Conservation (phyloP, 2,113 vertebrate genomes). For the Nymphicus hollandicus region DNA sequence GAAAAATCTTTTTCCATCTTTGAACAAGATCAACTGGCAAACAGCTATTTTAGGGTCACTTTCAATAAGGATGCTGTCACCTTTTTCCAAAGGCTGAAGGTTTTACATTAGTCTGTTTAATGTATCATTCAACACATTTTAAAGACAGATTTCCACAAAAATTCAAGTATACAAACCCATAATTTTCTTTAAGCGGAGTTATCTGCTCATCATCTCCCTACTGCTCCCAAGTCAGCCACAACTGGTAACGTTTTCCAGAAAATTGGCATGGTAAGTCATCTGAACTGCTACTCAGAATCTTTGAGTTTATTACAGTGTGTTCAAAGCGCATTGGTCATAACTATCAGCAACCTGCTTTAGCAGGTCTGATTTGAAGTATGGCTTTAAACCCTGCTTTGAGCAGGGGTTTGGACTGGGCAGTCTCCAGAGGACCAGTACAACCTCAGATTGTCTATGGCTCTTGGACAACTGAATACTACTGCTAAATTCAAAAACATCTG, state of each 20-base stretch:
- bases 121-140: not conserved
- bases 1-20: not conserved
- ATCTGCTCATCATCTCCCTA: not conserved
- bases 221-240: not conserved
- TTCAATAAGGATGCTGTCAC: not conserved
- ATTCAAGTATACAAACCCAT: not conserved
- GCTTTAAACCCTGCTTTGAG: not conserved
- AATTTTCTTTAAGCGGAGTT: not conserved
- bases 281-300: not conserved
- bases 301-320: not conserved
- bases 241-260: not conserved
- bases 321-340: not conserved
- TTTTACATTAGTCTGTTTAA: not conserved
- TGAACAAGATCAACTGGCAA: not conserved
- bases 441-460: not conserved
- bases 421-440: not conserved
- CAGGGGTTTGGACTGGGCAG: fast-evolving
- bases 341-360: not conserved
- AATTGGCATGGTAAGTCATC: not conserved
- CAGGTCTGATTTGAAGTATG: not conserved
- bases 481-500: not conserved
- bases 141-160: not conserved
- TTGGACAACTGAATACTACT: not conserved
- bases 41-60: not conserved
- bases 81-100: not conserved